These are phyloP conservation scores for Garra rufa DNA, from an alignment of 2,113 vertebrate genomes.

Conservation along the genomic window DNA sequence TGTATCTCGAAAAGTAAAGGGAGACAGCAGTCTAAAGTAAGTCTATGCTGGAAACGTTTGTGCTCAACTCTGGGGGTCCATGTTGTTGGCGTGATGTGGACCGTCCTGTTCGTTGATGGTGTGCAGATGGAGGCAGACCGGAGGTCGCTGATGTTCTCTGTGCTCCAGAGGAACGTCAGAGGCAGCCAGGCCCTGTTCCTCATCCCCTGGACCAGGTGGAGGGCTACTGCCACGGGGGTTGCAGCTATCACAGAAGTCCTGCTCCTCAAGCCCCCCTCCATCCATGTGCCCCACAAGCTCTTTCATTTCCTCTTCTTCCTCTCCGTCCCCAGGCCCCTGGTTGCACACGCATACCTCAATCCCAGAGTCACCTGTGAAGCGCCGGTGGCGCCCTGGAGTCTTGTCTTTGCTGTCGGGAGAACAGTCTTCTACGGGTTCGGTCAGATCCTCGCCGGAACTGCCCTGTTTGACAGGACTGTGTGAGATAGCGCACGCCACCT, in stretches of 20 bases:
- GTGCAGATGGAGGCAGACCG: constrained; percentile 88
- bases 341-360: constrained; percentile 92
- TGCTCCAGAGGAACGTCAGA: constrained; percentile 61
- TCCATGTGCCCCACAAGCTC: constrained; percentile 83
- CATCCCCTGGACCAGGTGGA: not conserved
- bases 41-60: constrained; percentile 42
- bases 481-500: constrained; percentile 49
- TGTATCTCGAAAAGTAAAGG: constrained; percentile 49
- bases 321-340: constrained; percentile 75
- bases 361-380: constrained; percentile 93
- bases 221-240: constrained; percentile 57
- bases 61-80: constrained; percentile 75
- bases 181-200: constrained; percentile 58
- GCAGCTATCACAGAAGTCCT: constrained; percentile 66
- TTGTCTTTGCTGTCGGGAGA: constrained; percentile 80
- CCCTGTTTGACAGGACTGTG: constrained; percentile 34
- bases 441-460: constrained; percentile 53
- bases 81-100: constrained; percentile 77
- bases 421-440: constrained; percentile 67
- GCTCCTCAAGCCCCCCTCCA: constrained; percentile 75
- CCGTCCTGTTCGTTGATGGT: constrained; percentile 96
- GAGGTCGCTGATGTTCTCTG: constrained; percentile 67
- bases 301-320: constrained; percentile 80
- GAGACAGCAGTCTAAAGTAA: constrained; percentile 42
- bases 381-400: constrained; percentile 85